Percentiles rank a stretch among this genome's conserved stretches.
phyloP scores from a whole-genome alignment of 2,113 vertebrate species.

The Lates calcarifer region DNA sequence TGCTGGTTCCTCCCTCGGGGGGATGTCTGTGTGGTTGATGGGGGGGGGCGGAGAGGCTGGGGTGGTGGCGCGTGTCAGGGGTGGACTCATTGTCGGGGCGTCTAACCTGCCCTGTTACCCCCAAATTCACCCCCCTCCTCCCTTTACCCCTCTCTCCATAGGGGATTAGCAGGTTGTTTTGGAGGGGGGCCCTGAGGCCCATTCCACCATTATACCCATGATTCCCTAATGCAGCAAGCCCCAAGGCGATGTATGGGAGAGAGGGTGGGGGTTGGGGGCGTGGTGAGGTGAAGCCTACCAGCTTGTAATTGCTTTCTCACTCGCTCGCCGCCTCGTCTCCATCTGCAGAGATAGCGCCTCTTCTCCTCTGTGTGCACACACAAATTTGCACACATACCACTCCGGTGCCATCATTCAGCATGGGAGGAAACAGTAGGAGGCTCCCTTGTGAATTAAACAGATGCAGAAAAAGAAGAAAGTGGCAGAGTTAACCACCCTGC shows the following conservation, averaged over 20 bases:
- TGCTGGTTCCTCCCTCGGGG: constrained; percentile 35
- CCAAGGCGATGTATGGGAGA: constrained; percentile 51
- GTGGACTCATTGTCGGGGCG: constrained; percentile 69
- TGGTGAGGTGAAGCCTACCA: constrained; percentile 66
- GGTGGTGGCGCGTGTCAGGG: constrained; percentile 78
- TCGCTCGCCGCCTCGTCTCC: constrained; percentile 64
- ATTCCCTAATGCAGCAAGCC: constrained; percentile 76
- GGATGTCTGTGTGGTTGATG: constrained; percentile 53
- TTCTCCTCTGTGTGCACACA: constrained; percentile 21
- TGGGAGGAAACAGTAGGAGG: constrained; percentile 36
- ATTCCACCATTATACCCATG: constrained; percentile 82
- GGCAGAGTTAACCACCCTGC: constrained; percentile 30
- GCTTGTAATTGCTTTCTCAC: constrained; percentile 81
- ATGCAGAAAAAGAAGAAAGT: constrained; percentile 43
- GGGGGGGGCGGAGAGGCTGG: constrained; percentile 8
- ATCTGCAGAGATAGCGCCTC: constrained; percentile 66
- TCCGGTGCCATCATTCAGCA: constrained; percentile 46
- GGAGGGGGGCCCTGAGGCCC: constrained; percentile 60
- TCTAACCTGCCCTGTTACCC: constrained; percentile 65
- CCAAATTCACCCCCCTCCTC: constrained; percentile 47
- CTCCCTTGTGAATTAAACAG: constrained; percentile 62
- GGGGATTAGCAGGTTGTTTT: constrained; percentile 87
- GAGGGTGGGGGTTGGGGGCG: constrained; percentile 46
- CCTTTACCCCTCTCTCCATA: constrained; percentile 33
- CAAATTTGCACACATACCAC: constrained; percentile 24